Evolutionary conservation across 2,888 invertebrate genomes (phyloP).

Genomic region (Polietes domitor): DNA sequence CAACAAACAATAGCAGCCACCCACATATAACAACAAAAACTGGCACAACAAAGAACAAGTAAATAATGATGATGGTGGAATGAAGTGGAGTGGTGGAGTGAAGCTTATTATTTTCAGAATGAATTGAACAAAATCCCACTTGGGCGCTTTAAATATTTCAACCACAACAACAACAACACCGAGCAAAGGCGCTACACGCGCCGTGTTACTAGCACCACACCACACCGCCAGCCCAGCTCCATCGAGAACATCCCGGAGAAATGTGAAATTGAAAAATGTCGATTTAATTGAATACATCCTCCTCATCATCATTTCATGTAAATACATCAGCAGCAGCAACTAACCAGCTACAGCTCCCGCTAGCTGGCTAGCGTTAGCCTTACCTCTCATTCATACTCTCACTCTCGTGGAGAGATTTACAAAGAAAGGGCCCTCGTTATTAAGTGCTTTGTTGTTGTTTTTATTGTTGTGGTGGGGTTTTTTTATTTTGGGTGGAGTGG

Average conservation of each 20-base stretch:
- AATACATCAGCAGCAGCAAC: not conserved
- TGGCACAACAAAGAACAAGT: too few species aligned
- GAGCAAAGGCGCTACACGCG: not conserved
- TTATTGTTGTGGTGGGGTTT: not conserved
- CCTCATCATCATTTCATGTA: slow-evolving; percentile 44
- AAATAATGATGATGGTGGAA: too few species aligned
- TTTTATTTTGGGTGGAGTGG: not conserved
- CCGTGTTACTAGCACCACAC: not conserved
- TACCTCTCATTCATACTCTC: too few species aligned
- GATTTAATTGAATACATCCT: slow-evolving; percentile 70
- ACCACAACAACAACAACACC: not conserved
- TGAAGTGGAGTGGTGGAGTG: too few species aligned
- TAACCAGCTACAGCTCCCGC: not conserved
- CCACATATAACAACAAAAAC: not conserved
- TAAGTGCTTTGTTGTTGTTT: not conserved
- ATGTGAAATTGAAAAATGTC: slow-evolving; percentile 65
- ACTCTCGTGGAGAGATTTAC: not conserved
- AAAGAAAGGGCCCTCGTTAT: not conserved
- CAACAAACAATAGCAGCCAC: not conserved
- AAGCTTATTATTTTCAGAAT: not conserved
- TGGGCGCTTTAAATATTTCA: not conserved
- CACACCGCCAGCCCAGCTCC: not conserved
- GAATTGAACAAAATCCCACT: slow-evolving; percentile 16
- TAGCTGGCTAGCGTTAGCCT: too few species aligned
- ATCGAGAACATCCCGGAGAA: not conserved